These are phyloP conservation scores for Popillia japonica DNA, from an alignment of 1,140 invertebrate genomes.

Conservation along the genomic window DNA sequence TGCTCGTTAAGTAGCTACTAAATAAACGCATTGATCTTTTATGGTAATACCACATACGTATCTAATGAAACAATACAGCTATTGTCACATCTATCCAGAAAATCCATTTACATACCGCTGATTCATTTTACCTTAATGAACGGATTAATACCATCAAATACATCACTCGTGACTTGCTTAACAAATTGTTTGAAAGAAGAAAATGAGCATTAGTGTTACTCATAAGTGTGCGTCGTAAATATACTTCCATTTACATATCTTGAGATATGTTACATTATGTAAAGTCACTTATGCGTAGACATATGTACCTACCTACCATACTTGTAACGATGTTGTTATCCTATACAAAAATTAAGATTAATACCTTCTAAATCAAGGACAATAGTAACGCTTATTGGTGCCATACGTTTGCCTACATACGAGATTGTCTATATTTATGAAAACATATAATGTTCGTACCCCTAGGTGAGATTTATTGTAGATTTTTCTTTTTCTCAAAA, in stretches of 20 bases:
- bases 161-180: neutral
- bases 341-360: too few species aligned
- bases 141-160: neutral
- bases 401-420: too few species aligned
- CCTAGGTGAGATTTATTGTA: too few species aligned
- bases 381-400: too few species aligned
- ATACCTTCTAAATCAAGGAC: too few species aligned
- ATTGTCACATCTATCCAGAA: neutral
- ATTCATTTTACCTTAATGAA: constrained; percentile 19
- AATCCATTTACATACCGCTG: neutral
- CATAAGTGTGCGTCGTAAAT: neutral
- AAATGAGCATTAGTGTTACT: neutral
- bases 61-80: neutral
- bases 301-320: too few species aligned
- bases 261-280: neutral
- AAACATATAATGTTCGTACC: too few species aligned
- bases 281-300: too few species aligned
- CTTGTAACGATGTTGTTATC: too few species aligned
- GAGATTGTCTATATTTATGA: too few species aligned
- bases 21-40: neutral
- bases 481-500: too few species aligned
- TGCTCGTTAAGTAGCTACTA: neutral
- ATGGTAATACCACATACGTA: neutral
- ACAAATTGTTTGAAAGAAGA: neutral
- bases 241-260: neutral